phyloP scores from a whole-genome alignment of 2,888 invertebrate genomes.

The Phyto melanocephala region DNA sequence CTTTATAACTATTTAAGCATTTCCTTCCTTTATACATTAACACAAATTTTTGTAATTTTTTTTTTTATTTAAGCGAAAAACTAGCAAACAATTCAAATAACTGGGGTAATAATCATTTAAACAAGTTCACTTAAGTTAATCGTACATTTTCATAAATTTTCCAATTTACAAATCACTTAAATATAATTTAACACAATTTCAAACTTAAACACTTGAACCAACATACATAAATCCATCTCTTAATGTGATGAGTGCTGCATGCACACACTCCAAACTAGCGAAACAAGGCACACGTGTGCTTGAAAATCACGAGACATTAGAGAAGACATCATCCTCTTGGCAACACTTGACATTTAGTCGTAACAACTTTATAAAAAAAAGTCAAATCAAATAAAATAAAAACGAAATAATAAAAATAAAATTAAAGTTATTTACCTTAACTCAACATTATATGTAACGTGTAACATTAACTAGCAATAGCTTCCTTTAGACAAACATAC shows the following conservation, averaged over 20 bases:
- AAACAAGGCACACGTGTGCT: neutral
- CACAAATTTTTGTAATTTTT: too few relatives aligned
- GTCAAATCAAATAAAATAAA: too few relatives aligned
- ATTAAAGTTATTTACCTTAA: neutral
- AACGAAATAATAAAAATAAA: neutral
- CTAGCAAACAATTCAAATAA: neutral
- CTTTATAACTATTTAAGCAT: too few relatives aligned
- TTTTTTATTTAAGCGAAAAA: neutral
- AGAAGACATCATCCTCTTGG: neutral
- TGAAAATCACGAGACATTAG: neutral
- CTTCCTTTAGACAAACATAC: neutral
- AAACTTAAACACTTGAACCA: neutral
- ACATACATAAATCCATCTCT: neutral
- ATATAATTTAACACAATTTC: neutral
- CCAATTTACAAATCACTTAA: conserved; percentile 25
- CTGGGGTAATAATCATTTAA: neutral
- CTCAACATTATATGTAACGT: neutral
- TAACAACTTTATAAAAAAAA: neutral
- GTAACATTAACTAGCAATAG: neutral
- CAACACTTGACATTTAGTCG: conserved; percentile 13
- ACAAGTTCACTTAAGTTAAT: neutral
- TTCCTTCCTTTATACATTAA: too few relatives aligned
- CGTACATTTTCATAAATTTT: neutral
- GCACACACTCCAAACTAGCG: neutral
- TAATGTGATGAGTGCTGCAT: neutral